A percentile compares a stretch with the other conserved stretches of the same genome.
phyloP scores from a whole-genome alignment of 2,113 vertebrate genomes.

The Nothoprocta perdicaria region DNA sequence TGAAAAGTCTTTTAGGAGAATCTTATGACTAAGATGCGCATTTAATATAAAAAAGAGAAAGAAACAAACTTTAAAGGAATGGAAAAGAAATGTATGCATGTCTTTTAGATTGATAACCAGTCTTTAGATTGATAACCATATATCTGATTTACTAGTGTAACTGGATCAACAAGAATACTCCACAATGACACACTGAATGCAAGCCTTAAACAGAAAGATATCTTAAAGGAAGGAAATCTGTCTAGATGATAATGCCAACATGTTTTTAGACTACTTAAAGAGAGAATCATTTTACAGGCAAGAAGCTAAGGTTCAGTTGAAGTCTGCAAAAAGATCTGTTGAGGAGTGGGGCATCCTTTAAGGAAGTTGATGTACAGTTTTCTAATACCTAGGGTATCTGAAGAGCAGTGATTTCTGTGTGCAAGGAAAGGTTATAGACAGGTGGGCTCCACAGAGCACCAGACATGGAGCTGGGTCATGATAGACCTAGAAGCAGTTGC shows the following conservation, averaged over 20 bases:
- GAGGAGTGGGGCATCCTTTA: not conserved
- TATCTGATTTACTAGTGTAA: not conserved
- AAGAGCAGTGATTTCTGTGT: not conserved
- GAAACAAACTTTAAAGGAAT: not conserved
- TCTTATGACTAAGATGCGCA: not conserved
- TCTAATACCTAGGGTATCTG: not conserved
- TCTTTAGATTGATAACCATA: accelerated
- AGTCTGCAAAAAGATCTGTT: not conserved
- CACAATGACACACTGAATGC: not conserved
- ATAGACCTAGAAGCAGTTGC: not conserved
- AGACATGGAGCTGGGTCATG: not conserved
- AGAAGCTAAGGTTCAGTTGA: not conserved
- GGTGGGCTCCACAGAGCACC: not conserved
- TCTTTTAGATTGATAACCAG: not conserved
- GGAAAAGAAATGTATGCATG: accelerated
- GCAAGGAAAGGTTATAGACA: not conserved
- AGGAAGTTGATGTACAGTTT: not conserved
- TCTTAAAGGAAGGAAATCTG: not conserved
- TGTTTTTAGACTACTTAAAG: not conserved
- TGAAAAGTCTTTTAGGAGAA: not conserved
- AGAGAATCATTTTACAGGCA: not conserved
- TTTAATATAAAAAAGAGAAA: not conserved
- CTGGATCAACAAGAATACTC: not conserved
- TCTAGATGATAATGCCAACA: not conserved
- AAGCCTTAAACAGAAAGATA: not conserved